Evolutionary conservation across 2,888 invertebrate species (phyloP).

Genomic region (Andricus curvator): DNA sequence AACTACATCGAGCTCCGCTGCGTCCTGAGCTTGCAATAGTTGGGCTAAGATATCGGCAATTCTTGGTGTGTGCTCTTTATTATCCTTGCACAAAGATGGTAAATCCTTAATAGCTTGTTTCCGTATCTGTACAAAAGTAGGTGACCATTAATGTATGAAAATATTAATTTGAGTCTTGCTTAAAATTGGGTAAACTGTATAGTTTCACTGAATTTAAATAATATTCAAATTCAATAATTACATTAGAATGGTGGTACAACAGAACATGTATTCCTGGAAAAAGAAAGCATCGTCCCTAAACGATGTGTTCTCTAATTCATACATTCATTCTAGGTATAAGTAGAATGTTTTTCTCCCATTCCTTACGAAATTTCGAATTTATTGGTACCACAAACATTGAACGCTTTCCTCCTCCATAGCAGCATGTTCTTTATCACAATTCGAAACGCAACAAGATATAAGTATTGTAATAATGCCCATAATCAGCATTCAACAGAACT

Average conservation of each 20-base stretch:
- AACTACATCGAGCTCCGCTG: slow-evolving; percentile 90
- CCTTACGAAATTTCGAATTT: too few relatives aligned
- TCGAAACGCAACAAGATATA: too few relatives aligned
- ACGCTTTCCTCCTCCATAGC: too few relatives aligned
- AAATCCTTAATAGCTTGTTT: slow-evolving; percentile 96
- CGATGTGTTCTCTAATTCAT: too few relatives aligned
- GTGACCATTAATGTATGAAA: neutral
- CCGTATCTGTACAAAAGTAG: slow-evolving; percentile 84
- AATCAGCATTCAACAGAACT: too few relatives aligned
- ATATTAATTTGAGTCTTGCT: neutral
- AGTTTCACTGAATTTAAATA: neutral
- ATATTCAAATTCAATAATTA: neutral
- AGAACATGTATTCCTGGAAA: too few relatives aligned
- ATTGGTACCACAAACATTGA: too few relatives aligned
- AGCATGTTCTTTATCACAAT: too few relatives aligned
- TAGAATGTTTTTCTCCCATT: too few relatives aligned
- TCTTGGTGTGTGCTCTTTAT: slow-evolving; percentile 89
- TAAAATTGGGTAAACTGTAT: neutral
- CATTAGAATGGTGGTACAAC: neutral
- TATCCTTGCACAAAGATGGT: slow-evolving; percentile 91
- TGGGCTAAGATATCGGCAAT: slow-evolving; percentile 96
- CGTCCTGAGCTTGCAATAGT: slow-evolving; percentile 91
- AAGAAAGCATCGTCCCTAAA: too few relatives aligned
- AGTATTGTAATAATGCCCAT: too few relatives aligned
- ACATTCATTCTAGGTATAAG: too few relatives aligned